Conservation (phyloP, 2,113 vertebrate genomes). For the Brienomyrus brachyistius region DNA sequence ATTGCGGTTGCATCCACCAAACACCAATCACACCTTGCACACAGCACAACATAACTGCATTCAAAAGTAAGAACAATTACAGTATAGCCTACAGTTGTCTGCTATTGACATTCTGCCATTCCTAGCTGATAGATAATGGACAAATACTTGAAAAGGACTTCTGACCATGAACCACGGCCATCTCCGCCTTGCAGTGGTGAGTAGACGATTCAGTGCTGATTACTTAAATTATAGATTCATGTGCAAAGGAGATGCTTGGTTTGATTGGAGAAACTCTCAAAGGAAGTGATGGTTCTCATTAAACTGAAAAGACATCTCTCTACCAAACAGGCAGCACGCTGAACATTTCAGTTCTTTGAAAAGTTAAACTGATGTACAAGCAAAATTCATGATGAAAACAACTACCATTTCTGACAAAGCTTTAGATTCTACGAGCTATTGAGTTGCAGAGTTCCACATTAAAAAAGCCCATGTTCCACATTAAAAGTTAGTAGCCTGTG, state of each 20-base stretch:
- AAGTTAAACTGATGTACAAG: neutral
- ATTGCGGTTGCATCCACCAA: neutral
- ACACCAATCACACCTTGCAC: neutral
- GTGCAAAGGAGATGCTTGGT: too few species aligned
- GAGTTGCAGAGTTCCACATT: too few species aligned
- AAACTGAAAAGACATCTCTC: neutral
- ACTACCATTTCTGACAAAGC: neutral
- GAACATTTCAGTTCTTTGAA: neutral
- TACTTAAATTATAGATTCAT: too few species aligned
- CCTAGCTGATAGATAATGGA: neutral
- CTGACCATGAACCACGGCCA: neutral
- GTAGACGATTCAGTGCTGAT: neutral
- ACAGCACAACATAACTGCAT: too few species aligned
- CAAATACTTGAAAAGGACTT: neutral
- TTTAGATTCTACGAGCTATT: neutral
- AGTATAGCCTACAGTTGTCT: neutral
- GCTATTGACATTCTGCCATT: neutral
- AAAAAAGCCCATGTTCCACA: neutral
- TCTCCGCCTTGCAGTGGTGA: neutral
- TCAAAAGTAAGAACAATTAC: neutral
- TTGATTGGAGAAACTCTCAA: neutral
- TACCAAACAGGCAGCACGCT: neutral
- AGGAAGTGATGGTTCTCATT: neutral
- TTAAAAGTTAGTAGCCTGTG: neutral
- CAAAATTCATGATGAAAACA: neutral